phyloP scores from a whole-genome alignment of 2,888 invertebrate genomes.

The Mycalesis mineus region DNA sequence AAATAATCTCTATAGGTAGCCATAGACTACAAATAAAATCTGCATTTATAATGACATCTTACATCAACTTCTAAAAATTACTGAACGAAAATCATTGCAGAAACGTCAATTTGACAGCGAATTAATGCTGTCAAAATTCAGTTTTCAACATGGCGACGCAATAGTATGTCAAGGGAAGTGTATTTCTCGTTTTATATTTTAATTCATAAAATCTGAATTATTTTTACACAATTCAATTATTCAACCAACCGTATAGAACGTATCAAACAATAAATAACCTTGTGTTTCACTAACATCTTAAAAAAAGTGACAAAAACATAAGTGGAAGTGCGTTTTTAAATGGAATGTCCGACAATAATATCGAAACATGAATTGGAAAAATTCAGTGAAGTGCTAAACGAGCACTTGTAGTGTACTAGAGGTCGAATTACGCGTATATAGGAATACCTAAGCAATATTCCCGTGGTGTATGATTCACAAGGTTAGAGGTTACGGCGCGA shows the following conservation, averaged over 20 bases:
- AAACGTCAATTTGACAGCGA: slow-evolving; percentile 17
- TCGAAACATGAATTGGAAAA: background rate
- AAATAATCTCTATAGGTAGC: too few species aligned
- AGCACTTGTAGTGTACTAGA: background rate
- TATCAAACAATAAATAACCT: background rate
- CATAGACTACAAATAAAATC: too few species aligned
- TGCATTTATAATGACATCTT: too few species aligned
- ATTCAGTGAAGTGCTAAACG: background rate
- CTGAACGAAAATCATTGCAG: background rate
- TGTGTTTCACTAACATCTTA: background rate
- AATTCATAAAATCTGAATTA: background rate
- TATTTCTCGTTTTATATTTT: slow-evolving; percentile 7
- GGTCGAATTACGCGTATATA: slow-evolving; percentile 27
- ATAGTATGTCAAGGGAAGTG: slow-evolving; percentile 16
- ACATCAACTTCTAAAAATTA: background rate
- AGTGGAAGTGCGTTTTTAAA: background rate
- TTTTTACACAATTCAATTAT: background rate
- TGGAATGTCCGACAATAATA: slow-evolving; percentile 29
- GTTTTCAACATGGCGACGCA: slow-evolving; percentile 32
- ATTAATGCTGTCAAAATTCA: too few species aligned
- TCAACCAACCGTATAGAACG: background rate
- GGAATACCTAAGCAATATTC: slow-evolving; percentile 31
- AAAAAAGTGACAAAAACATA: background rate
- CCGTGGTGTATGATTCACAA: slow-evolving; percentile 39
- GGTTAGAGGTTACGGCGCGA: slow-evolving; percentile 41